Percentiles rank a stretch among this genome's conserved stretches.
phyloP scores from a whole-genome alignment of 2,113 vertebrate genomes.

The Psilopsiagon aurifrons region DNA sequence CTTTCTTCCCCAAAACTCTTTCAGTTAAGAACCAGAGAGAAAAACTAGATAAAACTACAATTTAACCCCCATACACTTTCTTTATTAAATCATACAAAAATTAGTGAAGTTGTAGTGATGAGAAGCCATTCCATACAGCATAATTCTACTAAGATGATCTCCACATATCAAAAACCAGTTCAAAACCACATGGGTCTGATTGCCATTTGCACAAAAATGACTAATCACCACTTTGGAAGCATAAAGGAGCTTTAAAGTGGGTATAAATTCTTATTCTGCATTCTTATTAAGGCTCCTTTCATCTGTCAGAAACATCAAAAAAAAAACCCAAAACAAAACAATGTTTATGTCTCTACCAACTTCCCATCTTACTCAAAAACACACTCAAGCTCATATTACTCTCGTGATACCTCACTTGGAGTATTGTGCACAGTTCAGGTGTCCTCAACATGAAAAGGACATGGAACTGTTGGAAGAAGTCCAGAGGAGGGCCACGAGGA shows the following conservation, averaged over 20 bases:
- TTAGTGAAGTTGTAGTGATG: neutral
- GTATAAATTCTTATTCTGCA: slow-evolving; percentile 10
- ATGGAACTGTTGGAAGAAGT: too few species aligned
- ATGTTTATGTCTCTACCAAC: neutral
- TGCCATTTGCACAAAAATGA: slow-evolving; percentile 1
- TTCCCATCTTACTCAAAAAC: neutral
- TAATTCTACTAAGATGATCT: neutral
- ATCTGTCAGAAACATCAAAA: neutral
- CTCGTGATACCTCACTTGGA: too few species aligned
- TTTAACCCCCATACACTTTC: neutral
- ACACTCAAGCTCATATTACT: neutral
- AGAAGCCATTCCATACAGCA: neutral
- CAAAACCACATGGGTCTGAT: neutral
- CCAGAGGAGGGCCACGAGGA: too few species aligned
- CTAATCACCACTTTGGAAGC: neutral
- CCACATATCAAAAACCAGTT: neutral
- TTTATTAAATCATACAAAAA: neutral
- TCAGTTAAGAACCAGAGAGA: neutral
- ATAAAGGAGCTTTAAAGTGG: slow-evolving; percentile 37
- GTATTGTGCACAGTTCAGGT: too few species aligned
- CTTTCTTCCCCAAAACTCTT: neutral
- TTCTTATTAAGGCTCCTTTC: slow-evolving; percentile 16
- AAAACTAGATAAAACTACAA: neutral
- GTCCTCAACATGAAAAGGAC: too few species aligned
- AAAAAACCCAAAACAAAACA: neutral